phyloP scores from a whole-genome alignment of 2,888 invertebrate species.

The Teinopalpus imperialis region DNA sequence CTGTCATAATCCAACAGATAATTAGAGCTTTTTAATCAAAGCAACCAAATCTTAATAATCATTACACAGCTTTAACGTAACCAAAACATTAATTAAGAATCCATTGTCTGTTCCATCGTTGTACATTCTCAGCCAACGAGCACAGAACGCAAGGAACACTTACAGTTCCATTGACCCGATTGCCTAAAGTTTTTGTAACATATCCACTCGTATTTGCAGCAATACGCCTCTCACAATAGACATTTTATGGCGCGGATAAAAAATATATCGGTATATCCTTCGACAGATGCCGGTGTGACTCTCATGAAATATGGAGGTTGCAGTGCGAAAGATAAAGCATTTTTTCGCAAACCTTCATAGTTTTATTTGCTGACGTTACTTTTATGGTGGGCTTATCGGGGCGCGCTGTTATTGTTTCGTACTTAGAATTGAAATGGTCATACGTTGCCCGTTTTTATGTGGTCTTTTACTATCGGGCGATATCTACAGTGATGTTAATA shows the following conservation, averaged over 20 bases:
- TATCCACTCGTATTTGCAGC: conserved; percentile 31
- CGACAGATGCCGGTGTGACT: conserved; percentile 20
- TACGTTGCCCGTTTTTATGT: conserved; percentile 4
- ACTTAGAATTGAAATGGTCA: conserved; percentile 16
- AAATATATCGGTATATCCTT: conserved; percentile 23
- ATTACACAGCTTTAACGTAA: too few species aligned
- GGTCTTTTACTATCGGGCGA: neutral
- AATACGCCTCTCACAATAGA: conserved; percentile 29
- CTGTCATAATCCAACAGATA: too few species aligned
- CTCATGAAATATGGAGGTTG: conserved; percentile 22
- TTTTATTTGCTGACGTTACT: conserved; percentile 21
- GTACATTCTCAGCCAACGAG: neutral
- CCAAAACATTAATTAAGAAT: conserved; percentile 1
- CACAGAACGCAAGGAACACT: conserved; percentile 7
- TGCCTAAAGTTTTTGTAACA: conserved; percentile 27
- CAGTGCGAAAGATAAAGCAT: conserved; percentile 19
- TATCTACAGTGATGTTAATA: neutral
- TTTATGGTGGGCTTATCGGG: conserved; percentile 18
- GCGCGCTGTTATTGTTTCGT: conserved; percentile 10
- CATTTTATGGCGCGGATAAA: conserved; percentile 30
- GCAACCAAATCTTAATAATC: too few species aligned
- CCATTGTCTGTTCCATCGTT: neutral
- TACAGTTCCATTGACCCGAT: conserved; percentile 27
- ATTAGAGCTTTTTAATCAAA: too few species aligned
- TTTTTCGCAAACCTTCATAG: conserved; percentile 10